Evolutionary conservation across 2,888 invertebrate species (phyloP).

Genomic region (Ormyrus labotus): DNA sequence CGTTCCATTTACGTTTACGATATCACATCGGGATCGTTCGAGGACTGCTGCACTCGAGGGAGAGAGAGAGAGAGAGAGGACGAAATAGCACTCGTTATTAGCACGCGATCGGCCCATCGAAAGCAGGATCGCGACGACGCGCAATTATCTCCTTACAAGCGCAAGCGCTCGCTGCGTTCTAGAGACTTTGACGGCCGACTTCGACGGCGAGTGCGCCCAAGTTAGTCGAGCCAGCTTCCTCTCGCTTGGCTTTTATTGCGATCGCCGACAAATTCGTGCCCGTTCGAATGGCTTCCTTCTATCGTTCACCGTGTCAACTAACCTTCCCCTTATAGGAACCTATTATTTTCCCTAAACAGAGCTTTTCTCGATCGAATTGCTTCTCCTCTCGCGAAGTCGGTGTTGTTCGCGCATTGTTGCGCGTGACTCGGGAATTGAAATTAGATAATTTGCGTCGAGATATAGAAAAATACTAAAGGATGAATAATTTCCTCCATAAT

Average conservation of each 20-base stretch:
- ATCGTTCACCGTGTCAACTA: not conserved
- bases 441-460: conserved; percentile 20
- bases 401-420: too few species aligned
- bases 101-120: conserved; percentile 40
- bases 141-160: conserved; percentile 33
- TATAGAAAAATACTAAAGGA: not conserved
- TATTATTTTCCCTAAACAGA: too few species aligned
- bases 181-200: conserved; percentile 24
- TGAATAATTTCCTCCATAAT: conserved; percentile 25
- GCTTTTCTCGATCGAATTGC: too few species aligned
- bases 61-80: conserved; percentile 40
- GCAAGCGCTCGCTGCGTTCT: not conserved
- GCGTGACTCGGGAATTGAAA: conserved; percentile 11
- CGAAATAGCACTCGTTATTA: conserved; percentile 58
- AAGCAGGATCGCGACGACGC: not conserved
- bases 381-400: too few species aligned
- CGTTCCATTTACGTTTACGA: conserved; percentile 66
- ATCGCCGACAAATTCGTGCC: not conserved
- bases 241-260: not conserved
- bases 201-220: not conserved
- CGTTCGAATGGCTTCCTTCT: too few species aligned
- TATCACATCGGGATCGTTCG: conserved; percentile 64
- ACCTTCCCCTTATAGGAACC: not conserved
- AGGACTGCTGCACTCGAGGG: conserved; percentile 49
- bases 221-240: too few species aligned